These are phyloP conservation scores for Sternotherus odoratus DNA, from an alignment of 2,797 vertebrate genomes.

Conservation along the genomic window DNA sequence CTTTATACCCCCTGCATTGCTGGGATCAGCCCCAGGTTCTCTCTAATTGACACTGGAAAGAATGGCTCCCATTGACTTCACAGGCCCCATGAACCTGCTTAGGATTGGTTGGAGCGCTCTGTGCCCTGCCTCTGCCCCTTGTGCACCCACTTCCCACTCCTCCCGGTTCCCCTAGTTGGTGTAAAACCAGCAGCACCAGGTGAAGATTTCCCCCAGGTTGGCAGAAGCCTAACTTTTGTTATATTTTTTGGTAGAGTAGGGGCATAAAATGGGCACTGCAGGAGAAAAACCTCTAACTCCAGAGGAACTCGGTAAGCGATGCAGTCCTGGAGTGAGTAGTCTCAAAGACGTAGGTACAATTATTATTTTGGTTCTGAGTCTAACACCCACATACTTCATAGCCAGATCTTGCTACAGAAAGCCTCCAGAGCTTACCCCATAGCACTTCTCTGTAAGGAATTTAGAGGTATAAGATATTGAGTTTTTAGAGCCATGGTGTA, in stretches of 20 bases:
- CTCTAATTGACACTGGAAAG: no score
- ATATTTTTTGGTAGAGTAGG: not conserved
- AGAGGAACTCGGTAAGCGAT: not conserved
- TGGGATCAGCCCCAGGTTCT: not conserved
- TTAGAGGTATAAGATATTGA: not conserved
- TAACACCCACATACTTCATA: accelerated
- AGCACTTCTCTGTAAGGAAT: not conserved
- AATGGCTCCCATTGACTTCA: no score
- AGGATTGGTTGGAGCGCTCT: no score
- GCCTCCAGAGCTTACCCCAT: accelerated
- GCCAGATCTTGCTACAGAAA: not conserved
- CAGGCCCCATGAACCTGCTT: no score
- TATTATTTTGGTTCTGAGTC: not conserved
- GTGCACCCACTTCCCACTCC: no score
- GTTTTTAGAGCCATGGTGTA: not conserved
- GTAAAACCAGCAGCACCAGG: no score
- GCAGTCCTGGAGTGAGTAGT: not conserved
- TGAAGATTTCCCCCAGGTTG: no score
- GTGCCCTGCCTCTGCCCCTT: no score
- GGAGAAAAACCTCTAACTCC: not conserved
- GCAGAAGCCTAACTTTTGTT: not conserved
- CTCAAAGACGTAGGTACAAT: not conserved
- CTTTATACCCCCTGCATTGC: not conserved
- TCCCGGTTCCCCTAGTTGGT: no score
- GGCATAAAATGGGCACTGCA: not conserved